Base-by-base conservation (phyloP, 2,113 vertebrate genomes). In the Oostethus manadensis region DNA sequence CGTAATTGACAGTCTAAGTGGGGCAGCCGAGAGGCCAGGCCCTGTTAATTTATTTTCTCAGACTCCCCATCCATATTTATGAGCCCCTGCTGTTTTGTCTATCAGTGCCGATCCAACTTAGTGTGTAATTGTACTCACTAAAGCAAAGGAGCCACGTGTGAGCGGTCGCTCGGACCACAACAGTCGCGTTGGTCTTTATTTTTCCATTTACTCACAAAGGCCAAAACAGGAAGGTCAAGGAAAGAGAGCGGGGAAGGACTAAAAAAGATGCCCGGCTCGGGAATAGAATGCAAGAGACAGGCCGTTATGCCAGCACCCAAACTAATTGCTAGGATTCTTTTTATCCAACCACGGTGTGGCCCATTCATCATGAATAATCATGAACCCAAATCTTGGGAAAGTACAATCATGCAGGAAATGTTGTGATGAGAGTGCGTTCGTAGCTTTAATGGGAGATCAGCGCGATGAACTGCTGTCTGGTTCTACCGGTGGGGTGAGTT, bases 21-120 rank as follows among this genome's bases (percentile, higher is more conserved):
- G 94, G 93, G 96, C 94, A 94, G 89, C 82, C 68, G 90, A 91
- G 91, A 91, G 91, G 89, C 91, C 93, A 91, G 91, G 89, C 93
- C 81, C 89, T 89, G 92, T 91, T 96, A 93, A 96, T 96, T 96
- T 94, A 93, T 94, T 95, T 96, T 94, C 91, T 89, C 91, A 94
- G 90, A 91, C 87, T 85, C 70, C 67, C 70, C 86, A 93, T 96
- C 88, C 93, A 96, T 97, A 96, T 97, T 94, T 94, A 94, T 94
- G 92, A 93, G 88, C 89, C 85, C 93, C 93, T 91, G 92, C 94
- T 97, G 94, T 92, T 95, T 91, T 93, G 94, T 95, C 94, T 94
- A 92, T 94, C 93, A 94, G 91, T 84, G 88, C 89, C 85, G 84
- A 95, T 90, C 87, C 88, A 84, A 89, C 88, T 89, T 87, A 86